Base-by-base conservation (phyloP, 2,113 vertebrate species). In the Brachionichthys hirsutus region DNA sequence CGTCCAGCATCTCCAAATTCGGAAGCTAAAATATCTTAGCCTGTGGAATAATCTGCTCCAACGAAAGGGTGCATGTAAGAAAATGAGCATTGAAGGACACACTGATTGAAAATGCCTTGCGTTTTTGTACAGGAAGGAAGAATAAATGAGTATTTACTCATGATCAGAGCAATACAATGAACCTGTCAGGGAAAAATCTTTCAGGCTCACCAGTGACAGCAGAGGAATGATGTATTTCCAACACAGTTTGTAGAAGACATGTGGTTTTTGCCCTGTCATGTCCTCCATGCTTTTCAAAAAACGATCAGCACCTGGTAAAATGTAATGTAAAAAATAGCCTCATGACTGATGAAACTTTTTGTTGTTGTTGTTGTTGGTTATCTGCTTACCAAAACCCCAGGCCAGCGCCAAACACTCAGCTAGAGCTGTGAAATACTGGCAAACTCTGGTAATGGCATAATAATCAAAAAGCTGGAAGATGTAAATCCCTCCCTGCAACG, bases 401-500 rank as follows among this genome's bases (percentile, higher is more conserved):
- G 55, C 73, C 18, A 88, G 6, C n/a, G 69, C 61, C 47, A 84
- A 14, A 22, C 76, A 75, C 12, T 83, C 44, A 54, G 52, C 74
- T 1, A 77, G 5, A 45, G 71, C 53, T 53, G 82, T 70, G 20
- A 84, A 80, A 38, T 88, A 15, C 5, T 78, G 45, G 35, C 68
- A 80, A 2, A 70, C 58, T 46, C 88, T 77, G 44, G 61, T 82
- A 8, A 46, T 36, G 6, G 52, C 79, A 44, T 86, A 87, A 61
- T 75, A 83, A 47, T 90, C 83, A 30, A 87, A 54, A 1, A 89
- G 59, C 35, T 83, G 82, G 54, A 90, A 85, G 5, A 88, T 11
- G 15, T 87, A 89, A 35, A 89, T 53, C 0, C 85, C 84, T 35
- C 82, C 82, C 87, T 85, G 2, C 8, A 30, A 8, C 24, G 3